A percentile compares a stretch with the other conserved stretches of the same genome.
phyloP scores from a whole-genome alignment of 1,140 invertebrate genomes.

The Amyelois transitella region DNA sequence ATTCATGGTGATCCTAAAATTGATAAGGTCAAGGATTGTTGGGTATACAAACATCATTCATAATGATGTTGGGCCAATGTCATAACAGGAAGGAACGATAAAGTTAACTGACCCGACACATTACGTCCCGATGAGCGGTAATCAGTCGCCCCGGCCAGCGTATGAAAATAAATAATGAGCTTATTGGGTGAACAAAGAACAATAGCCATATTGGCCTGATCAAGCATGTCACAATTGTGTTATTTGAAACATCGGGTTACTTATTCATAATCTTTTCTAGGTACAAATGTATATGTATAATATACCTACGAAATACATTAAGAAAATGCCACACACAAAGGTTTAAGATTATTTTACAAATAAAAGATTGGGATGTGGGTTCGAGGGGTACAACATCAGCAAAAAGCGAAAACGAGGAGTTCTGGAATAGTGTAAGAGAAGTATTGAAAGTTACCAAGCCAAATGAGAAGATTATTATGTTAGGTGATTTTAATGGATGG shows the following conservation, averaged over 20 bases:
- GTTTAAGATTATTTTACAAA: too few species aligned
- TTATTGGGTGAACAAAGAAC: slow-evolving; percentile 22
- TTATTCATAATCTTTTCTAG: not conserved
- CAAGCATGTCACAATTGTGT: not conserved
- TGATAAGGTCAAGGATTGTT: not conserved
- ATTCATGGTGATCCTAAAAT: not conserved
- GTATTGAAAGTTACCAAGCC: too few species aligned
- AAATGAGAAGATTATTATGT: too few species aligned
- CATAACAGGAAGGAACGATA: slow-evolving; percentile 19
- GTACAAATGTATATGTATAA: not conserved
- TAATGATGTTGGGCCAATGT: not conserved
- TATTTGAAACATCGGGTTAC: not conserved
- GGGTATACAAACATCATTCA: not conserved
- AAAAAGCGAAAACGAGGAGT: too few species aligned
- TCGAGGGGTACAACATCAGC: too few species aligned
- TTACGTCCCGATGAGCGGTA: slow-evolving; percentile 19
- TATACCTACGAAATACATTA: not conserved
- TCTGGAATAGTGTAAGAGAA: too few species aligned
- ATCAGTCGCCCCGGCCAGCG: slow-evolving; percentile 24
- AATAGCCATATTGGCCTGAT: slow-evolving; percentile 12
- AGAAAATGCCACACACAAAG: too few species aligned
- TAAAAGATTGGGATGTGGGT: too few species aligned
- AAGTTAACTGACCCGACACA: slow-evolving; percentile 38
- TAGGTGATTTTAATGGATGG: too few species aligned
- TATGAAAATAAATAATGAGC: slow-evolving; percentile 26